phyloP scores from a whole-genome alignment of 2,113 vertebrate genomes.

The Cyrtonyx montezumae region DNA sequence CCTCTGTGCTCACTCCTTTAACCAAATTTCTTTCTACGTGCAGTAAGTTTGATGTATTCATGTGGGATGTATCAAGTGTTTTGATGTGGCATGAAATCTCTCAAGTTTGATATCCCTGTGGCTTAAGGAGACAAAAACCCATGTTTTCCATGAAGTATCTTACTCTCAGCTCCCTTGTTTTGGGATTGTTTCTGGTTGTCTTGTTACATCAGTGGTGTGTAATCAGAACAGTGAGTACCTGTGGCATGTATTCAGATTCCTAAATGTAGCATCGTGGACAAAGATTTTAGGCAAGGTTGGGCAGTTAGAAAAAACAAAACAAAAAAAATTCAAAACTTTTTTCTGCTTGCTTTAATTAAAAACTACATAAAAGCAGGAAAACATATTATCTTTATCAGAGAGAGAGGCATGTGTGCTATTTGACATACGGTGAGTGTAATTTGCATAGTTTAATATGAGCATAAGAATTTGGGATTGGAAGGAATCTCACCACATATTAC shows the following conservation, averaged over 20 bases:
- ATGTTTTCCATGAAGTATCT: background rate
- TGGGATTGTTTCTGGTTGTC: background rate
- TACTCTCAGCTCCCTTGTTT: background rate
- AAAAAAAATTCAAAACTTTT: background rate
- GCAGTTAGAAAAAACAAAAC: background rate
- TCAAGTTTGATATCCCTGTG: background rate
- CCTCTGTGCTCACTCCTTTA: background rate
- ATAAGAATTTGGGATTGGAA: background rate
- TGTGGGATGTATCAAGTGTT: background rate
- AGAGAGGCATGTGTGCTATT: background rate
- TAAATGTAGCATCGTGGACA: background rate
- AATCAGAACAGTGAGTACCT: background rate
- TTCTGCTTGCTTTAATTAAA: background rate
- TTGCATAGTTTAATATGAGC: conserved; percentile 7
- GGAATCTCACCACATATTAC: conserved; percentile 10
- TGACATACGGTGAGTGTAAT: background rate
- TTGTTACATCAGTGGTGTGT: background rate
- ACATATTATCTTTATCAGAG: background rate
- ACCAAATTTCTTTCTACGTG: background rate
- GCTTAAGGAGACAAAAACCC: background rate
- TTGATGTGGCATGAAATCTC: background rate
- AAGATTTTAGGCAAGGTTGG: background rate
- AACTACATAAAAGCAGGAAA: background rate
- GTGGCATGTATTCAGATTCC: background rate
- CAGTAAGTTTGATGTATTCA: background rate